Conservation (phyloP, 2,888 invertebrate species). For the Drosophila histrio region DNA sequence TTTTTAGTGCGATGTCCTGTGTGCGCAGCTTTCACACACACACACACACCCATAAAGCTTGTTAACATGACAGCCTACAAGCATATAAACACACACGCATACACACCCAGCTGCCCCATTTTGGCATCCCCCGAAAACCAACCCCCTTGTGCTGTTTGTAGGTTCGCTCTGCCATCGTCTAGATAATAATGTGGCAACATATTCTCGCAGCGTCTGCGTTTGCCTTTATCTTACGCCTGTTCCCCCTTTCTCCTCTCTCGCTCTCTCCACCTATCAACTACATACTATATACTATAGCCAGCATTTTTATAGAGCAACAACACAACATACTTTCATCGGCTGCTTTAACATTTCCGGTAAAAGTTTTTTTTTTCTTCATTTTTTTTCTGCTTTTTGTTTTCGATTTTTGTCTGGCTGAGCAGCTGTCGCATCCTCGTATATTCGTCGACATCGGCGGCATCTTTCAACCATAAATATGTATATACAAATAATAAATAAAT, state of each 20-base stretch:
- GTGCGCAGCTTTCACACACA: slow-evolving; percentile 69
- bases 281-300: slow-evolving; percentile 27
- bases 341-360: slow-evolving; percentile 61
- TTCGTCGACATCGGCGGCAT: slow-evolving; percentile 51
- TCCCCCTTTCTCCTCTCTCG: slow-evolving; percentile 12
- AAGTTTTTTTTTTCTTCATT: slow-evolving; percentile 33
- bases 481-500: slow-evolving; percentile 70
- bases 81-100: slow-evolving; percentile 68
- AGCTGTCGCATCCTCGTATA: slow-evolving; percentile 61
- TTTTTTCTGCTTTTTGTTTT: slow-evolving; percentile 21
- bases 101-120: slow-evolving; percentile 47
- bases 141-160: slow-evolving; percentile 30
- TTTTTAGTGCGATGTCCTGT: slow-evolving; percentile 52
- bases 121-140: slow-evolving; percentile 38
- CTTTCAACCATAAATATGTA: slow-evolving; percentile 59
- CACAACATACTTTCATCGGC: slow-evolving; percentile 18
- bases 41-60: slow-evolving; percentile 65
- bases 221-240: slow-evolving; percentile 58
- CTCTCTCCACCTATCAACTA: background rate
- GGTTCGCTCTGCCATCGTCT: slow-evolving; percentile 51
- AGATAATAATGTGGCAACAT: slow-evolving; percentile 80
- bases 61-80: slow-evolving; percentile 80
- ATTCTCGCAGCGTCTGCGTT: slow-evolving; percentile 75
- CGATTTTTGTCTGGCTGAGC: slow-evolving; percentile 62
- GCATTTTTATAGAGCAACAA: slow-evolving; percentile 45